Base-by-base conservation (phyloP, 2,797 vertebrate species). In the Tenualosa ilisha region DNA sequence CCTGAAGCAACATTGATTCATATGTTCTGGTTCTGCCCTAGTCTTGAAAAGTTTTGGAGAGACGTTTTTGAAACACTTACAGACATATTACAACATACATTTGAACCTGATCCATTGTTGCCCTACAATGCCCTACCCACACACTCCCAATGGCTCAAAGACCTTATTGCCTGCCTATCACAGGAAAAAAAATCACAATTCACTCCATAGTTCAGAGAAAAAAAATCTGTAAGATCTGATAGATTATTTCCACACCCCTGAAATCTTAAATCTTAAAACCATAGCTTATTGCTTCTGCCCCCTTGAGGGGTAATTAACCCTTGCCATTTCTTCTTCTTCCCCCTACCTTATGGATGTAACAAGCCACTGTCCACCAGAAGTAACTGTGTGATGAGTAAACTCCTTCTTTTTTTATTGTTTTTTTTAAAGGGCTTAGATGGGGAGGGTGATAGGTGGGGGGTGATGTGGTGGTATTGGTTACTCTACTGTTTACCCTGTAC, bases 1-100 rank as follows among this genome's bases (percentile, higher is more conserved):
- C 24, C 81, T 24, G 22, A 63, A 1, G 59, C 59, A 61, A 24
- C 46, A 82, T 11, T 82, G 22, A 31, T 82, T 26, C 79, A 81
- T 82, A 54, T 82, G 81, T 82, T 54, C n/a, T 82, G 81, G 81
- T 20, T 53, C 11, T 82, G 81, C 9, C 51, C 49, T 49, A 82
- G 51, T 49, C 81, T 82, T 56, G 81, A 31, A 31, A 82, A 82
- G 50, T 82, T 82, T 43, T 82, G 81, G 81, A 51, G 22, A 82
- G 51, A 53, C 4, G 8, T 82, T 13, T 82, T 82, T 53, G 1
- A 82, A 53, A 82, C 81, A 49, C 51, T 82, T 2, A 56, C 49
- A 20, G n/a, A 26, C 2, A 31, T 37, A 26, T 7, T 82, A 51
- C 7, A 53, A 22, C 31, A 53, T 82, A 22, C 49, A 9, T 8